These are phyloP conservation scores for Pristionchus exspectatus DNA, from an alignment of 2,888 invertebrate genomes.

Conservation along the genomic window DNA sequence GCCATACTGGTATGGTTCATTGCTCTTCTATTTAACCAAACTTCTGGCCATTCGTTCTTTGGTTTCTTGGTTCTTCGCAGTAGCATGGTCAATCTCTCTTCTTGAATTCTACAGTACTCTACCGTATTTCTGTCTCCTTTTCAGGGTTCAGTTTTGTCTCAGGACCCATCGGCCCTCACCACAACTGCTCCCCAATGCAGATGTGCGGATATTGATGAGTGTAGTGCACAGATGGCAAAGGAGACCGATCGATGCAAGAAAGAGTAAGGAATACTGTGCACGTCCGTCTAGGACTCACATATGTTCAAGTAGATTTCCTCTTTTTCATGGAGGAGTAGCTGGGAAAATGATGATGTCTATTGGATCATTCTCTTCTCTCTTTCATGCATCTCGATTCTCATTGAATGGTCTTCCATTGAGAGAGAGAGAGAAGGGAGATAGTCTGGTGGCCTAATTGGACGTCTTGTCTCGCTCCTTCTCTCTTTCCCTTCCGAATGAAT, in stretches of 20 bases:
- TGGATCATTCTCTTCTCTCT: slow-evolving; percentile 21
- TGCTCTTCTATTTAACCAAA: not conserved
- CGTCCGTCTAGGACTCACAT: not conserved
- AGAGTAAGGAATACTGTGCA: slow-evolving; percentile 25
- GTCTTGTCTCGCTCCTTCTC: slow-evolving; percentile 27
- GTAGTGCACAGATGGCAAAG: slow-evolving; percentile 24
- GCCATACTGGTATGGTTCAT: not conserved
- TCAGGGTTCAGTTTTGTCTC: not conserved
- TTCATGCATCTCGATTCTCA: not conserved
- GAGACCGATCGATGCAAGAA: slow-evolving; percentile 53
- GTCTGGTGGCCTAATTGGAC: slow-evolving; percentile 40
- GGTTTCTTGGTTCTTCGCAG: too few species aligned
- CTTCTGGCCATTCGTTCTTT: too few species aligned
- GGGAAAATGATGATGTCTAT: not conserved
- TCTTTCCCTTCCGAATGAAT: not conserved
- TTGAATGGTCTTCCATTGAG: slow-evolving; percentile 41
- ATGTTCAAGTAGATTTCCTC: not conserved
- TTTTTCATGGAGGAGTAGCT: not conserved
- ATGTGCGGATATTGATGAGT: slow-evolving; percentile 48
- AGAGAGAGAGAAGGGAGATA: not conserved
- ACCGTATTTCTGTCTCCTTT: not conserved
- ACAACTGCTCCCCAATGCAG: slow-evolving; percentile 60
- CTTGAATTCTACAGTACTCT: not conserved
- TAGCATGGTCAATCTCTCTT: not conserved
- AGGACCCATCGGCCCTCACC: not conserved